Evolutionary conservation across 1,140 invertebrate species (phyloP), one percentile per base, ranked within the genome.

Genomic region (Lordiphosa collinella): DNA sequence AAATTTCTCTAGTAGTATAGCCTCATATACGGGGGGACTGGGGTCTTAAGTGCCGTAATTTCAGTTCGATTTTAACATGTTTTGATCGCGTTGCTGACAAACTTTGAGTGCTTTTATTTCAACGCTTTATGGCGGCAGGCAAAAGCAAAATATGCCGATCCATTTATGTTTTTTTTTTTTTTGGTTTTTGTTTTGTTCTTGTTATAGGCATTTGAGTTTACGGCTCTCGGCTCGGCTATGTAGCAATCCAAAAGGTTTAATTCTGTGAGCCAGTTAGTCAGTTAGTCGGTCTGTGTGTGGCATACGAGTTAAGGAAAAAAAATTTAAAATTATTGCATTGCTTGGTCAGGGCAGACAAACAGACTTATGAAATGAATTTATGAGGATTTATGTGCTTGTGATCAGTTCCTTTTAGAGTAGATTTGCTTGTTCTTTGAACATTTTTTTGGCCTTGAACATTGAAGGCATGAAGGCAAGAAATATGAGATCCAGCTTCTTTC

Each of bases 51-150:
- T 84, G 78, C 72, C 73, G 54, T 71, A 84, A 72, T 82, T 84
- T 73, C 12, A 54, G 78, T 73, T 82, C 78, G 78, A 78, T 84
- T 82, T 84, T 61, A 76, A 72, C 72, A 76, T 68, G 59, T 75
- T 80, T 66, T 35, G 56, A 78, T 72, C 63, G 59, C 67, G 51
- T 44, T 43, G 72, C 74, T 82, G 76, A 84, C 76, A 82, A 84
- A 72, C 55, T 84, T 84, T 78, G 72, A 82, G 78, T 82, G 76
- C 79, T 84, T 82, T 82, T 84, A 78, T 82, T 82, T 84, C 57
- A 52, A 82, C 76, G 66, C 63, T 84, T 84, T 72, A 80, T 76
- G 67, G 55, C 47, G 38, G 63, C 14, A 54, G 64, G 59, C 66
- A 54, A 70, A 82, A 59, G 71, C 66, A 44, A 82, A 75, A 82